These are phyloP conservation scores for Halcyon chelicuti DNA, from an alignment of 2,797 vertebrate species.

Conservation along the genomic window DNA sequence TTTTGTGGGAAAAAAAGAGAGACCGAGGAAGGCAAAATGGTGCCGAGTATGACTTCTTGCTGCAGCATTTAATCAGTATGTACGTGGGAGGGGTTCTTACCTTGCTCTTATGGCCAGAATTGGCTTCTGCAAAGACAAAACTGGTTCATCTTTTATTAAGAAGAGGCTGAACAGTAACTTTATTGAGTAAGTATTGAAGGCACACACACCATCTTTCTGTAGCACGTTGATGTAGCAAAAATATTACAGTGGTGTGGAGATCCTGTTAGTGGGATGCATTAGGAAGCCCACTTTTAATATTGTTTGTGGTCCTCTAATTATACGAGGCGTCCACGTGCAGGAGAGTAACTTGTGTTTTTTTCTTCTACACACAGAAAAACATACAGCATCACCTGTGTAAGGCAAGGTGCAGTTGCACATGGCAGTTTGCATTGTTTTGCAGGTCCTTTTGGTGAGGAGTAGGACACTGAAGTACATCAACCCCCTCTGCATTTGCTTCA, in stretches of 20 bases:
- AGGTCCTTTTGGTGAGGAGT: background rate
- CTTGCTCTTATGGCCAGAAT: background rate
- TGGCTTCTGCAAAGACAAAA: background rate
- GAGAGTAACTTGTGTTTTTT: background rate
- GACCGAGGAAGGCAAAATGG: background rate
- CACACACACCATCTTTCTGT: background rate
- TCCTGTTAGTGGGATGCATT: background rate
- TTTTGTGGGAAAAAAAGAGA: background rate
- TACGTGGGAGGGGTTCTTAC: fast-evolving
- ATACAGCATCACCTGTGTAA: background rate
- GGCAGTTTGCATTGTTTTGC: background rate
- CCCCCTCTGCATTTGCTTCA: background rate
- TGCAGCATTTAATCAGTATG: background rate
- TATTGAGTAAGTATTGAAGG: background rate
- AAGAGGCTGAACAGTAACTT: background rate
- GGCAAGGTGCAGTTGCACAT: background rate
- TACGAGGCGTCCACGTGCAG: background rate
- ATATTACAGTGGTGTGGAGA: background rate
- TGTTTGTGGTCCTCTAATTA: background rate
- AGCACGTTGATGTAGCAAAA: background rate
- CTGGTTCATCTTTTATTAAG: background rate
- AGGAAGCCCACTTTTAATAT: background rate
- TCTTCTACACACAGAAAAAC: background rate
- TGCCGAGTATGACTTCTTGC: background rate
- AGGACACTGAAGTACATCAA: background rate